These are phyloP conservation scores for Synergus umbraculus DNA, from an alignment of 2,888 invertebrate genomes.

Conservation along the genomic window DNA sequence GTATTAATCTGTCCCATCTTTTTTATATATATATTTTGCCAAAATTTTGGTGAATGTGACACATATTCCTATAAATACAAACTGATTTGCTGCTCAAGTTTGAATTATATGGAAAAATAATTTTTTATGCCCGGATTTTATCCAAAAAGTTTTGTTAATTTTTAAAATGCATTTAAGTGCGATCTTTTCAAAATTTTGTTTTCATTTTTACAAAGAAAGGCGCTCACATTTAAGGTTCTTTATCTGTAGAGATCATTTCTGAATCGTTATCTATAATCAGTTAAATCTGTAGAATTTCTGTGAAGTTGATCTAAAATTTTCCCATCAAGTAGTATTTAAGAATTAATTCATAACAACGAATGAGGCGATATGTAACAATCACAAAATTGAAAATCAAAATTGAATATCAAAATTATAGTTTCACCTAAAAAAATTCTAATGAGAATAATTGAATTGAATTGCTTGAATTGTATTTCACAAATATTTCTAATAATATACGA, in stretches of 20 bases:
- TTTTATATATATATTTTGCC: not conserved
- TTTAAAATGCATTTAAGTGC: too few species aligned
- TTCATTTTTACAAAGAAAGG: not conserved
- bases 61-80: not conserved
- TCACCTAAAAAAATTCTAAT: too few species aligned
- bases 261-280: not conserved
- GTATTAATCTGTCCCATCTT: not conserved
- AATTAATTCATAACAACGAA: not conserved
- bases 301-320: not conserved
- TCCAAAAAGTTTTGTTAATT: too few species aligned
- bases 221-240: not conserved
- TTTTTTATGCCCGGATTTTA: not conserved
- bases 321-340: not conserved
- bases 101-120: not conserved
- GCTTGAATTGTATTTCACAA: not conserved
- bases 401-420: too few species aligned
- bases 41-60: not conserved
- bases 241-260: not conserved
- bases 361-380: not conserved
- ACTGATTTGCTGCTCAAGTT: not conserved
- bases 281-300: not conserved
- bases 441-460: not conserved
- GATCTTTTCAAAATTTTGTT: too few species aligned
- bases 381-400: too few species aligned
- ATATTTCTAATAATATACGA: slow-evolving; percentile 29